Percentiles rank a stretch among this genome's conserved stretches.
phyloP scores from a whole-genome alignment of 2,113 vertebrate genomes.

The Syngnathus typhle region DNA sequence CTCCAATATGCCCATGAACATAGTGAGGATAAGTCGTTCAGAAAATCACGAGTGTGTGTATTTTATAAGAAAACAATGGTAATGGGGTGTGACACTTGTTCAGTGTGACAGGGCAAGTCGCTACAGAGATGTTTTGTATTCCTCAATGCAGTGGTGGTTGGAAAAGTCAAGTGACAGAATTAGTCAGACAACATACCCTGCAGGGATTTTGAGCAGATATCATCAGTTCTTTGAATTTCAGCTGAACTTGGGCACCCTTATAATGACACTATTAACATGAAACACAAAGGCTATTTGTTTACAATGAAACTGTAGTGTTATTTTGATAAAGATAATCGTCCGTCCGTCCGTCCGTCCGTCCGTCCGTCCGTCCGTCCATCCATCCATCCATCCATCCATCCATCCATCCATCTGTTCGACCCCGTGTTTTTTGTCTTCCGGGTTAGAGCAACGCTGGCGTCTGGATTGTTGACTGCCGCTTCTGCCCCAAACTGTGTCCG shows the following conservation, averaged over 20 bases:
- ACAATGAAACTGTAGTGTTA: not conserved
- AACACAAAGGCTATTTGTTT: not conserved
- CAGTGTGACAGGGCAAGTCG: not conserved
- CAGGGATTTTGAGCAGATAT: not conserved
- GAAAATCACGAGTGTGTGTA: no score
- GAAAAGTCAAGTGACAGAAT: not conserved
- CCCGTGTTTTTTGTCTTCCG: no score
- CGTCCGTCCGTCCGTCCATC: no score
- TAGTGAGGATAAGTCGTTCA: no score
- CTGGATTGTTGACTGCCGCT: no score
- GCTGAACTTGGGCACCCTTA: not conserved
- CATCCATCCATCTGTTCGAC: no score
- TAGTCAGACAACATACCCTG: not conserved
- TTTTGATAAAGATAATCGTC: not conserved
- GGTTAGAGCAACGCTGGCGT: no score
- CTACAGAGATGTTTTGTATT: not conserved
- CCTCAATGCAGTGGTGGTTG: not conserved
- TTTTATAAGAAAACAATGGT: no score
- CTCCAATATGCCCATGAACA: no score
- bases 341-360: no score
- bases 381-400: no score
- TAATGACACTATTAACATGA: not conserved
- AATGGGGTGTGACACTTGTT: not conserved
- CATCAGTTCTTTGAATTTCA: not conserved
- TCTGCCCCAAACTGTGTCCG: no score